phyloP scores from a whole-genome alignment of 2,113 vertebrate species.

The Podilymbus podiceps region DNA sequence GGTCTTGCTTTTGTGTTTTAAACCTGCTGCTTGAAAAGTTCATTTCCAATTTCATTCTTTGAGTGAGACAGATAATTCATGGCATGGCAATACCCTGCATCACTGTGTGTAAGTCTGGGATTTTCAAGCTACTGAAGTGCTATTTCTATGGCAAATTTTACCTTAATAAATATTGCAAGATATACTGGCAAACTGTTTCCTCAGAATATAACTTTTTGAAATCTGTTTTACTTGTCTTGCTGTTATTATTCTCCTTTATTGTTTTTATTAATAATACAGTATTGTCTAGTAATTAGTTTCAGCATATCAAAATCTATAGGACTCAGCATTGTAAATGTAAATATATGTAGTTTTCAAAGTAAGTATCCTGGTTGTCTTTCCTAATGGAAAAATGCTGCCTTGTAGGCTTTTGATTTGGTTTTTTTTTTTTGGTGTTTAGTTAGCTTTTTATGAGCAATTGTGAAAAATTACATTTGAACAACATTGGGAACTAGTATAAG shows the following conservation, averaged over 20 bases:
- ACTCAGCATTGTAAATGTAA: not conserved
- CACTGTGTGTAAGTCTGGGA: not conserved
- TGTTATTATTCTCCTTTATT: not conserved
- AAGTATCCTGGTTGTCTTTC: not conserved
- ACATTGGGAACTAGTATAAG: not conserved
- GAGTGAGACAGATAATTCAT: not conserved
- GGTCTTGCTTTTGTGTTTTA: not conserved
- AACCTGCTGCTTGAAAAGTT: not conserved
- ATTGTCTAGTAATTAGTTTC: not conserved
- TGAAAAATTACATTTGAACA: not conserved
- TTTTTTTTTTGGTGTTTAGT: not conserved
- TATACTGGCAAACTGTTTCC: not conserved
- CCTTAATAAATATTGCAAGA: not conserved
- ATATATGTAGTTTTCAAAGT: not conserved
- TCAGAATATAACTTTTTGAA: not conserved
- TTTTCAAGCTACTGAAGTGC: not conserved
- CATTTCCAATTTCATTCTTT: not conserved
- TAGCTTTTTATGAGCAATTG: not conserved
- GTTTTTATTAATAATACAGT: not conserved
- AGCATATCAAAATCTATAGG: not conserved
- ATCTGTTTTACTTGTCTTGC: not conserved
- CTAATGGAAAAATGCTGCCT: not conserved
- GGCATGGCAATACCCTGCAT: rapidly evolving
- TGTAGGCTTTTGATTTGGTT: not conserved
- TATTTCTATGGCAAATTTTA: not conserved